These are phyloP conservation scores for Dione juno DNA, from an alignment of 2,888 invertebrate species.

Conservation along the genomic window DNA sequence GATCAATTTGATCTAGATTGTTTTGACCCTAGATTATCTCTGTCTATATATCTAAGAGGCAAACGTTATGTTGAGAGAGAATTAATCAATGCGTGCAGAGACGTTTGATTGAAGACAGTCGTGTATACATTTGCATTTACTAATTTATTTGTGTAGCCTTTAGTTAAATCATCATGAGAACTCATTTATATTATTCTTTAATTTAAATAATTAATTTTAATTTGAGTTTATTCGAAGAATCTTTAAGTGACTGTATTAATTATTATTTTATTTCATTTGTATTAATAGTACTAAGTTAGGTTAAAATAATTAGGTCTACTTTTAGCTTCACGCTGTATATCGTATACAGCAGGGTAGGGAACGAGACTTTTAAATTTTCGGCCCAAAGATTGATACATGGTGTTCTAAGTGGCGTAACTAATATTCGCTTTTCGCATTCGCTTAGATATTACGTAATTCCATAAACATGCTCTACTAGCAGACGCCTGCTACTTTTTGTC, in stretches of 20 bases:
- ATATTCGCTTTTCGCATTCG: too few species aligned
- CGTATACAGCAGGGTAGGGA: too few species aligned
- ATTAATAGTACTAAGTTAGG: background rate
- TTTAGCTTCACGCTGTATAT: too few species aligned
- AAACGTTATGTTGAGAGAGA: background rate
- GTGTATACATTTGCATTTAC: background rate
- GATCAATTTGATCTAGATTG: too few species aligned
- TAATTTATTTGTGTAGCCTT: background rate
- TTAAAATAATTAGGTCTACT: background rate
- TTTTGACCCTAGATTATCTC: too few species aligned
- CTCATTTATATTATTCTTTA: background rate
- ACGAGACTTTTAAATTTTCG: too few species aligned
- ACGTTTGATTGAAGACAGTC: background rate
- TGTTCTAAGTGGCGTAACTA: too few species aligned
- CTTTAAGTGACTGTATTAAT: background rate
- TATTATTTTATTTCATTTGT: background rate
- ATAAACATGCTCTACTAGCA: too few species aligned
- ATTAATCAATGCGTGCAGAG: background rate
- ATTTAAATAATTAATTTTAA: background rate
- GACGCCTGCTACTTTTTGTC: too few species aligned
- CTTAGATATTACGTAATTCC: too few species aligned
- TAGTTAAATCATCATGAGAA: background rate
- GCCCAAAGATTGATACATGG: too few species aligned
- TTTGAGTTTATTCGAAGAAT: background rate
- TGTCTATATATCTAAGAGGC: background rate